Evolutionary conservation across 2,797 vertebrate species (phyloP).

Genomic region (Eulemur rubriventer): DNA sequence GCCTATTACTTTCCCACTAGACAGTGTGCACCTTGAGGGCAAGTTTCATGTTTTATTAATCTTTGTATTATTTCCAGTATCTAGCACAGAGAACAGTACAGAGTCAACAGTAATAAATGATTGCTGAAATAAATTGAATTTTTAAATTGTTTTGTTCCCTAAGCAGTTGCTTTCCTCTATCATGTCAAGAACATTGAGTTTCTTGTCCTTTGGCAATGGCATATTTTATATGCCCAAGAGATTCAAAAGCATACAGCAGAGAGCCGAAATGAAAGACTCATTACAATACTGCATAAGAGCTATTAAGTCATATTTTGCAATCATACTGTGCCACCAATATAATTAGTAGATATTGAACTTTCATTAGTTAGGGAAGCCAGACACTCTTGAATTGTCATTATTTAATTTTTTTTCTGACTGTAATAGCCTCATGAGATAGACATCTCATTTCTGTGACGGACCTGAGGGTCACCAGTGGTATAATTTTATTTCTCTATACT

Average conservation of each 20-base stretch:
- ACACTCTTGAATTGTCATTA: conserved; percentile 64
- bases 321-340: conserved; percentile 35
- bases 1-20: background rate
- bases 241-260: conserved; percentile 49
- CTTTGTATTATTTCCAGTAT: background rate
- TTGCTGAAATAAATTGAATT: background rate
- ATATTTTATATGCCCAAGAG: conserved; percentile 53
- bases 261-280: conserved; percentile 61
- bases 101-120: background rate
- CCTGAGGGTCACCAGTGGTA: background rate
- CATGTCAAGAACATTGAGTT: conserved; percentile 14
- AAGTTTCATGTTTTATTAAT: background rate
- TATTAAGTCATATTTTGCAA: conserved; percentile 60
- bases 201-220: conserved; percentile 21
- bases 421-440: conserved; percentile 59
- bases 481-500: conserved; percentile 59
- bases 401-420: conserved; percentile 66
- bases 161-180: background rate
- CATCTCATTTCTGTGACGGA: conserved; percentile 60
- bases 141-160: conserved; percentile 16
- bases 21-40: background rate
- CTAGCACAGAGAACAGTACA: background rate
- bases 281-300: conserved; percentile 58
- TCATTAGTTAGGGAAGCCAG: conserved; percentile 64
- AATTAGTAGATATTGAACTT: conserved; percentile 71